phyloP scores from a whole-genome alignment of 1,140 invertebrate genomes.

The Bombyx mandarina region DNA sequence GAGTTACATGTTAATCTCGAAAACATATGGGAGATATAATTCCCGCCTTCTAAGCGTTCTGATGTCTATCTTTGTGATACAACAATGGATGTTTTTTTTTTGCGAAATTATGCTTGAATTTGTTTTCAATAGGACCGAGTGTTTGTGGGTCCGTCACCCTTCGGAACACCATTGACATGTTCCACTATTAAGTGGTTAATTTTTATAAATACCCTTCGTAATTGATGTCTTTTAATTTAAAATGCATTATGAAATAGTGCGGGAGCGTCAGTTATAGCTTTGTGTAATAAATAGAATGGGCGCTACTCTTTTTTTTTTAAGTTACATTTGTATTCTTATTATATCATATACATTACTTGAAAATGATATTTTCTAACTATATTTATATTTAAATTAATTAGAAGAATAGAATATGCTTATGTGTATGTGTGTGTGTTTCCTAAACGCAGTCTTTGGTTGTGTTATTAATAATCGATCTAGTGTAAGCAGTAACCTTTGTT shows the following conservation, averaged over 20 bases:
- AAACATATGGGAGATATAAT: conserved; percentile 62
- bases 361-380: no score
- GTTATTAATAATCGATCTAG: no score
- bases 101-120: conserved; percentile 48
- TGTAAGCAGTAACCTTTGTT: no score
- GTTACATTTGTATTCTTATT: no score
- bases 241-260: conserved; percentile 15
- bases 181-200: conserved; percentile 49
- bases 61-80: conserved; percentile 62
- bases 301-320: no score
- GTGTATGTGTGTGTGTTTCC: no score
- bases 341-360: no score
- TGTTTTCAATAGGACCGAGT: conserved; percentile 24
- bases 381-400: no score
- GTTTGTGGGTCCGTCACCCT: conserved; percentile 45
- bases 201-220: conserved; percentile 26
- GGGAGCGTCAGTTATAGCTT: conserved; percentile 2
- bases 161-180: conserved; percentile 52
- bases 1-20: conserved; percentile 57
- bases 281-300: no score
- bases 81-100: conserved; percentile 63
- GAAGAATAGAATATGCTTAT: no score
- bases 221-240: conserved; percentile 23
- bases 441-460: no score
- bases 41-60: conserved; percentile 47